phyloP scores from a whole-genome alignment of 1,140 invertebrate species.

The Drosophila oshimai region DNA sequence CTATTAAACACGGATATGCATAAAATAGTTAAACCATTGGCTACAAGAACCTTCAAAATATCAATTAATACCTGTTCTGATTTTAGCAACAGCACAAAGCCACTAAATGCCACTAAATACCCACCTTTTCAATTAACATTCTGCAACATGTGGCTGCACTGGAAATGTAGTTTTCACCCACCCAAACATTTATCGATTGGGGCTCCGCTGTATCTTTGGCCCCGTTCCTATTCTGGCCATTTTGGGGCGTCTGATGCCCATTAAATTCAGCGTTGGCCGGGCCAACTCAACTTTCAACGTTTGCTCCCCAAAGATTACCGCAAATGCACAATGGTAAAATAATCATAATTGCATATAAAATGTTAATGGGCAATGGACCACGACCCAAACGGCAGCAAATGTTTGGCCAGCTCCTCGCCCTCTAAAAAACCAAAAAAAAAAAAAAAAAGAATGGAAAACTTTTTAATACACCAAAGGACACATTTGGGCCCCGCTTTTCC shows the following conservation, averaged over 20 bases:
- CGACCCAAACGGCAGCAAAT: constrained; percentile 5
- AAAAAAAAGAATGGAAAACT: constrained; percentile 49
- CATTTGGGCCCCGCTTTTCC: constrained; percentile 60
- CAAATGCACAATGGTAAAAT: constrained; percentile 81
- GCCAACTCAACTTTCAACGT: constrained; percentile 56
- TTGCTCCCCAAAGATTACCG: constrained; percentile 76
- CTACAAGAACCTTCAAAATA: no score
- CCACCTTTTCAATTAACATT: constrained; percentile 16
- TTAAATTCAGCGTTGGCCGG: constrained; percentile 49
- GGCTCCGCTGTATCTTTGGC: neutral
- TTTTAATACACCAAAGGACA: constrained; percentile 81
- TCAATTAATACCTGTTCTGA: no score
- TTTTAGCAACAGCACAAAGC: constrained; percentile 15
- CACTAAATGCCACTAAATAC: constrained; percentile 8
- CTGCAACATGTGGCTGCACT: constrained; percentile 29
- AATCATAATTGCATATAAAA: constrained; percentile 81
- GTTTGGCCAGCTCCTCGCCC: constrained; percentile 12
- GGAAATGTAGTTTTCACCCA: neutral
- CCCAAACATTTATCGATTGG: constrained; percentile 24
- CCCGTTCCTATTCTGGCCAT: neutral
- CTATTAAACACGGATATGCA: no score
- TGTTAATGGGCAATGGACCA: constrained; percentile 78
- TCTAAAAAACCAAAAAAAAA: constrained; percentile 12
- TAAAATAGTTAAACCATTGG: no score
- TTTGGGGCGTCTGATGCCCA: constrained; percentile 38